phyloP scores from a whole-genome alignment of 2,888 invertebrate species.

The Calameuta pallipes region DNA sequence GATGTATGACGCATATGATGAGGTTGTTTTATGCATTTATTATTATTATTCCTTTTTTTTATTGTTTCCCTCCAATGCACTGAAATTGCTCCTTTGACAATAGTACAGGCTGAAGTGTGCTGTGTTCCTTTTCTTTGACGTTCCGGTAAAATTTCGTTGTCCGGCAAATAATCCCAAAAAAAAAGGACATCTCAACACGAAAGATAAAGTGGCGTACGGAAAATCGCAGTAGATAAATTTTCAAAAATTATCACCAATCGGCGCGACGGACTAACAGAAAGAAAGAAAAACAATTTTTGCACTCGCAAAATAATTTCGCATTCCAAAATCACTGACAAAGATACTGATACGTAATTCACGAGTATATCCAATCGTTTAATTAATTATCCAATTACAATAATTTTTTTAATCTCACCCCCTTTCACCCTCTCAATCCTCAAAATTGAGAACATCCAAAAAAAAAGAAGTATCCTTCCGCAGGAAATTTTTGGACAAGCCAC shows the following conservation, averaged over 20 bases:
- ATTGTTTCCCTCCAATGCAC: not conserved
- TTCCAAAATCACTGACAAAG: not conserved
- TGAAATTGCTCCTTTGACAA: conserved; percentile 33
- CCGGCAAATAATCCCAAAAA: conserved; percentile 25
- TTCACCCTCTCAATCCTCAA: not conserved
- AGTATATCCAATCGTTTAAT: not conserved
- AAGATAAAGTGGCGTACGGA: not conserved
- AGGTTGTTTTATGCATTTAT: not conserved
- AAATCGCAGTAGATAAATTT: not conserved
- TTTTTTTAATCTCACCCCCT: not conserved
- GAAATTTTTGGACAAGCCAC: not conserved
- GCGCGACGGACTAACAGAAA: no score
- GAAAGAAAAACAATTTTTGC: not conserved
- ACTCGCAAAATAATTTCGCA: not conserved
- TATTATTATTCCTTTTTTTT: not conserved
- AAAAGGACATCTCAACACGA: not conserved
- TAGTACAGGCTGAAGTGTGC: conserved; percentile 58
- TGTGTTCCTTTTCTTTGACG: conserved; percentile 47
- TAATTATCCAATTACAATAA: not conserved
- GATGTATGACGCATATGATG: not conserved
- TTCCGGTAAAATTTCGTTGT: conserved; percentile 42
- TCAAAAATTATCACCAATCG: not conserved
- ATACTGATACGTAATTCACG: not conserved
- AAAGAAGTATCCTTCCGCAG: not conserved
- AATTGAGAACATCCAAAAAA: not conserved